Evolutionary conservation across 2,113 vertebrate genomes (phyloP), one percentile per base, ranked within the genome.

Genomic region (Parus major): DNA sequence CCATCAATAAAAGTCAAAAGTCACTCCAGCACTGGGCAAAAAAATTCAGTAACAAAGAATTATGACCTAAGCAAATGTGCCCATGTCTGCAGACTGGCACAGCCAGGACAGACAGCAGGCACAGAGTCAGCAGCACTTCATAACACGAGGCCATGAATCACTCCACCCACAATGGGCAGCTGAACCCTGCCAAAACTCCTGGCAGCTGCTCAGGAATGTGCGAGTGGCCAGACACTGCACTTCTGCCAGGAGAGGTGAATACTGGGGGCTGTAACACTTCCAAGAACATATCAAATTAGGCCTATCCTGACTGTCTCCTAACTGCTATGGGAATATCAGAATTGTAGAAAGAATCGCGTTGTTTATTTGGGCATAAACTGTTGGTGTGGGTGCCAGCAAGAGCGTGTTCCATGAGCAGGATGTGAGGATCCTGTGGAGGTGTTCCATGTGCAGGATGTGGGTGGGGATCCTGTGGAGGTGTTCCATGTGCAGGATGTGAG

Each of bases 401-500:
- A 61, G 52, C 0, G 0, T 5, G 29, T 22, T 56, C 33, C 4
- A 5, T 2, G n/a, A 3, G 29, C 31, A 56, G 39, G 39, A 12
- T 39, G 39, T 39, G 39, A 12, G 39, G 39, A 39, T 39, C 39
- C 39, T 39, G 39, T 39, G 39, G 39, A 39, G 39, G 39, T 39
- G 39, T 11, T 39, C 39, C 39, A 39, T 39, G 39, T 39, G 39
- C 39, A 39, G 39, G 39, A 39, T 39, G 39, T 39, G 39, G 5
- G 39, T 39, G 39, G 5, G 39, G 39, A 39, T 39, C 11, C 39
- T 39, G 39, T 39, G 11, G 39, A 39, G 39, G 11, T 39, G 39
- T 12, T 39, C 39, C 39, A 39, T 39, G 39, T 39, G 39, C 39
- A 39, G 39, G 39, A 39, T 39, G 39, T 39, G 39, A 11, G 39